Conservation (phyloP, 1,140 invertebrate genomes). For the Drosophila teissieri region DNA sequence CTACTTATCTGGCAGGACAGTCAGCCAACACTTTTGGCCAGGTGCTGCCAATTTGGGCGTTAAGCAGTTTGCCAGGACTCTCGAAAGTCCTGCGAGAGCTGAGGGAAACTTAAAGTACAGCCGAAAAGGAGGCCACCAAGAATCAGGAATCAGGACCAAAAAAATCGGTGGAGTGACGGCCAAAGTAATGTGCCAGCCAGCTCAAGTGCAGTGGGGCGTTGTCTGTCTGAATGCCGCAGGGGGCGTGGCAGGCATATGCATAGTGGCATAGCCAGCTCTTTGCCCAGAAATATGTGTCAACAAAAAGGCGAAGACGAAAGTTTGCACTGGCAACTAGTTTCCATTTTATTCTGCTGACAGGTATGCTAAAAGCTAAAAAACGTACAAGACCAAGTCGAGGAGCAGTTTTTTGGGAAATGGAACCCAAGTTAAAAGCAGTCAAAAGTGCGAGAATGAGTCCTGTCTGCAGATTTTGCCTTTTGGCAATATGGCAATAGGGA, state of each 20-base stretch:
- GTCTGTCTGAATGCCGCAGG: slow-evolving; percentile 33
- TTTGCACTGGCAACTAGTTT: slow-evolving; percentile 77
- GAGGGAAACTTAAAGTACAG: slow-evolving; percentile 65
- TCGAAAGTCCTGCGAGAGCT: slow-evolving; percentile 4
- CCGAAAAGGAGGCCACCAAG: slow-evolving; percentile 64
- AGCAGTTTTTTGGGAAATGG: neutral
- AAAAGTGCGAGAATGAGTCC: slow-evolving; percentile 41
- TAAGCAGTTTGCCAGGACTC: slow-evolving; percentile 65
- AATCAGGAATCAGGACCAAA: slow-evolving; percentile 22
- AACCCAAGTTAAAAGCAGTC: slow-evolving; percentile 42
- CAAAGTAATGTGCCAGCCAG: slow-evolving; percentile 64
- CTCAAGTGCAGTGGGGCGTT: slow-evolving; percentile 59
- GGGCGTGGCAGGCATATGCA: slow-evolving; percentile 61
- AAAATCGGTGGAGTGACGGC: slow-evolving; percentile 52
- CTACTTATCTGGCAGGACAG: slow-evolving; percentile 71
- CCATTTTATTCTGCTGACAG: slow-evolving; percentile 81
- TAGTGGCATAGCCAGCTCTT: slow-evolving; percentile 21
- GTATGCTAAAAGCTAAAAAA: slow-evolving; percentile 82
- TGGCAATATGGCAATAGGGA: slow-evolving; percentile 7
- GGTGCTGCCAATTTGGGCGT: slow-evolving; percentile 79
- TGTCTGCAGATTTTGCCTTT: slow-evolving; percentile 1
- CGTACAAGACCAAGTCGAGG: slow-evolving; percentile 25
- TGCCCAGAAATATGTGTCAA: slow-evolving; percentile 77
- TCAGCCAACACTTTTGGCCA: slow-evolving; percentile 65
- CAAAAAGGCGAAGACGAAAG: slow-evolving; percentile 69